These are phyloP conservation scores for Octomys mimax DNA, from an alignment of 2,797 vertebrate species.

Conservation along the genomic window DNA sequence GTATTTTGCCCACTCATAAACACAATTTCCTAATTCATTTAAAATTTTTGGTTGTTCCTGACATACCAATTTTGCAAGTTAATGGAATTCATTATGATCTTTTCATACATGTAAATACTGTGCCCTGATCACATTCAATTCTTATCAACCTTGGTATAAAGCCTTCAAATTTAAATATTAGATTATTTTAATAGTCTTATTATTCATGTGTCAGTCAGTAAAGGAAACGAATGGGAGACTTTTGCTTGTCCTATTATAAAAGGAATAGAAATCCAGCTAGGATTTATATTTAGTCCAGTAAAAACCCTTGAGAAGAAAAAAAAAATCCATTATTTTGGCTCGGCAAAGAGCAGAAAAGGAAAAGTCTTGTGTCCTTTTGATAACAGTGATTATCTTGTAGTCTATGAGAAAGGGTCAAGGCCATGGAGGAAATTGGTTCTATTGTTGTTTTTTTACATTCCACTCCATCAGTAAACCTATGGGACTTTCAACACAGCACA, in stretches of 20 bases:
- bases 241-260: slow-evolving; percentile 57
- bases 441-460: slow-evolving; percentile 82
- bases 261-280: slow-evolving; percentile 21
- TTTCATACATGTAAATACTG: not conserved
- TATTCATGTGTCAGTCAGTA: slow-evolving; percentile 49
- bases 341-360: slow-evolving; percentile 75
- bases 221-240: slow-evolving; percentile 65
- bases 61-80: not conserved
- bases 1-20: not conserved
- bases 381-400: slow-evolving; percentile 70
- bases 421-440: slow-evolving; percentile 82
- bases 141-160: not conserved
- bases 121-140: not conserved
- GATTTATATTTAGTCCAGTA: slow-evolving; percentile 63
- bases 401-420: slow-evolving; percentile 84
- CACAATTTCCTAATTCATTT: not conserved
- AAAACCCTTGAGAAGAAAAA: slow-evolving; percentile 65
- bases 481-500: slow-evolving; percentile 75
- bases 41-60: not conserved
- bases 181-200: slow-evolving; percentile 45
- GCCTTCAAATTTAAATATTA: slow-evolving; percentile 63
- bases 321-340: slow-evolving; percentile 77
- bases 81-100: not conserved
- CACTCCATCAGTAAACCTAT: slow-evolving; percentile 66
- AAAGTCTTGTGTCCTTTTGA: slow-evolving; percentile 79